Conservation (phyloP, 2,888 invertebrate genomes). For the Scrobipalpa costella region DNA sequence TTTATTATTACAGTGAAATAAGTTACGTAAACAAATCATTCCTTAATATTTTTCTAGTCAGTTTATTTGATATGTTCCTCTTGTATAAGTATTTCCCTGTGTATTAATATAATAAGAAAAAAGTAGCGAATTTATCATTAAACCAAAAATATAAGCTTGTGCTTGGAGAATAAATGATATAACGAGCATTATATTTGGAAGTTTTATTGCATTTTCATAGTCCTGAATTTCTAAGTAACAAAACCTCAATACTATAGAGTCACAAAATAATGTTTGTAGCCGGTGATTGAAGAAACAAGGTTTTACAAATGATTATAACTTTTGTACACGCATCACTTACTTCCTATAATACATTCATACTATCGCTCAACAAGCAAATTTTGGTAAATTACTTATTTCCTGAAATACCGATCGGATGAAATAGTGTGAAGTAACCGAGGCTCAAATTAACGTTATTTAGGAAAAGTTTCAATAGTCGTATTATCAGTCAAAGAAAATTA, state of each 20-base stretch:
- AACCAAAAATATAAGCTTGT: constrained; percentile 36
- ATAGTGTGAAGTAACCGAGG: too few species aligned
- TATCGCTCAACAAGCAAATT: background rate
- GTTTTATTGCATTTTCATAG: constrained; percentile 30
- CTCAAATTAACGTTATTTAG: too few species aligned
- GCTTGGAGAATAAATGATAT: constrained; percentile 38
- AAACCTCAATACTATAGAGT: background rate
- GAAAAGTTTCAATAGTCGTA: too few species aligned
- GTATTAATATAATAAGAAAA: constrained; percentile 13
- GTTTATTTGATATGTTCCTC: constrained; percentile 14
- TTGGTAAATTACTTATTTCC: too few species aligned
- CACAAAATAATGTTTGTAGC: background rate
- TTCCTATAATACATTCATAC: background rate
- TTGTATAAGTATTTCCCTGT: background rate
- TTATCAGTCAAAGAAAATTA: too few species aligned
- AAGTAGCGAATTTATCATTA: constrained; percentile 17
- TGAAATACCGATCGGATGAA: too few species aligned
- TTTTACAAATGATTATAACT: background rate
- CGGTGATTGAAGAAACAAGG: background rate
- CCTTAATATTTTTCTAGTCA: constrained; percentile 28
- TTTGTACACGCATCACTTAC: constrained; percentile 9
- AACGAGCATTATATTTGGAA: constrained; percentile 37
- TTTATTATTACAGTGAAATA: background rate
- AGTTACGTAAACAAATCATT: constrained; percentile 15
- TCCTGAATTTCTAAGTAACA: background rate